Evolutionary conservation across 2,797 vertebrate genomes (phyloP).

Genomic region (Steatocranus sp.): DNA sequence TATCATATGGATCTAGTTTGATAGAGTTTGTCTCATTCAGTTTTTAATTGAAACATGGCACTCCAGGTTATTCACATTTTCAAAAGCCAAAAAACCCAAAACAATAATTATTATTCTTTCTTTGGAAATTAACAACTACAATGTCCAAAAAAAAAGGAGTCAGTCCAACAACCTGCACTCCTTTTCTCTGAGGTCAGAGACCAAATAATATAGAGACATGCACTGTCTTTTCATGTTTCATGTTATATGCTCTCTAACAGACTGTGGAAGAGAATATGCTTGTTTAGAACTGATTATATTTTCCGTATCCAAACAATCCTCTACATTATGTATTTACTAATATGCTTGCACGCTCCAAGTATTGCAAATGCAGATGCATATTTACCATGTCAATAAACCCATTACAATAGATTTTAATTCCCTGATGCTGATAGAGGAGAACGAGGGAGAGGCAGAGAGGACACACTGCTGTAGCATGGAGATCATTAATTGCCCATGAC

Average conservation of each 20-base stretch:
- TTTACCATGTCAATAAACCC: conserved; percentile 59
- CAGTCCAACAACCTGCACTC: not conserved
- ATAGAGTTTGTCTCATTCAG: not conserved
- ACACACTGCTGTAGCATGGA: conserved; percentile 15
- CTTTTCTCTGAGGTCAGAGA: not conserved
- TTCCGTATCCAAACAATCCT: conserved; percentile 36
- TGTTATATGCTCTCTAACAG: not conserved
- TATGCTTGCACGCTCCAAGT: conserved; percentile 13
- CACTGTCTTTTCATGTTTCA: not conserved
- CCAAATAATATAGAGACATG: not conserved
- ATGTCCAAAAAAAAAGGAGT: not conserved
- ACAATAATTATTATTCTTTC: not conserved
- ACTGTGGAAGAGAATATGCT: not conserved
- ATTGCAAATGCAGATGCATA: conserved; percentile 48
- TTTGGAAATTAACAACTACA: not conserved
- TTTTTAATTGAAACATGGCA: not conserved
- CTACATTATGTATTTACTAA: conserved; percentile 39
- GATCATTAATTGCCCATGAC: conserved; percentile 59
- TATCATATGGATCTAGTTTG: not conserved
- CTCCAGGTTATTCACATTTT: not conserved
- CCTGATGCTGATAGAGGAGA: conserved; percentile 16
- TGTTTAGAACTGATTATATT: conserved; percentile 43
- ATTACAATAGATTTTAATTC: conserved; percentile 57
- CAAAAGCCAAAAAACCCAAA: not conserved
- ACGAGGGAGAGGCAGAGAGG: not conserved